Percentiles rank a stretch among this genome's conserved stretches.
Conservation (phyloP, 2,888 invertebrate species). For the Ptilodon capucinus region DNA sequence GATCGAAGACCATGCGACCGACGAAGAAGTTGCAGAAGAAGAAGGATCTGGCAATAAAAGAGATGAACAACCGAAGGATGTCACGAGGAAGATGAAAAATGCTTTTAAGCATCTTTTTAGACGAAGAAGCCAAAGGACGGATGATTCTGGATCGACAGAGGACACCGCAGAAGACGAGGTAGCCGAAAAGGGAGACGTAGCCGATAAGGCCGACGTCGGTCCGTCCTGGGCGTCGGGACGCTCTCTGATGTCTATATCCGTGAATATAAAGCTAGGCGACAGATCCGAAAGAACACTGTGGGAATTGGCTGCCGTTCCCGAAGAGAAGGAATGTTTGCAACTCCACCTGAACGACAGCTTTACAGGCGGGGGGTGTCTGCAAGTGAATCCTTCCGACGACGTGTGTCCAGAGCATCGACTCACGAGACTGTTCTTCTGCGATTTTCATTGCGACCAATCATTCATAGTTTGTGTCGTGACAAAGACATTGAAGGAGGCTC, state of each 20-base stretch:
- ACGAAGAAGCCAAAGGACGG: slow-evolving; percentile 13
- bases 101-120: slow-evolving; percentile 30
- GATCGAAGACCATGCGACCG: neutral
- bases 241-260: slow-evolving; percentile 43
- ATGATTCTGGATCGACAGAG: slow-evolving; percentile 1
- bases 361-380: slow-evolving; percentile 78
- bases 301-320: slow-evolving; percentile 41
- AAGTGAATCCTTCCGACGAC: slow-evolving; percentile 61
- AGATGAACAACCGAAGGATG: slow-evolving; percentile 2
- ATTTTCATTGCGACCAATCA: slow-evolving; percentile 47
- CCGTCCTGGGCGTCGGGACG: slow-evolving; percentile 8
- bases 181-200: neutral
- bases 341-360: slow-evolving; percentile 68
- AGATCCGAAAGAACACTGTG: slow-evolving; percentile 26
- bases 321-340: slow-evolving; percentile 59
- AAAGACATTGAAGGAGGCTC: slow-evolving; percentile 41
- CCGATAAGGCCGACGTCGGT: neutral
- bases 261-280: slow-evolving; percentile 41
- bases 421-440: slow-evolving; percentile 61
- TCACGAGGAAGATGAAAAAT: slow-evolving; percentile 31
- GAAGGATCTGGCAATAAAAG: slow-evolving; percentile 1
- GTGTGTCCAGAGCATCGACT: slow-evolving; percentile 36
- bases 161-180: neutral
- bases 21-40: slow-evolving; percentile 6
- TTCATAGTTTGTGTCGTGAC: slow-evolving; percentile 66